These are phyloP conservation scores for Mesembrinibis cayennensis DNA, from an alignment of 2,113 vertebrate genomes.

Conservation along the genomic window DNA sequence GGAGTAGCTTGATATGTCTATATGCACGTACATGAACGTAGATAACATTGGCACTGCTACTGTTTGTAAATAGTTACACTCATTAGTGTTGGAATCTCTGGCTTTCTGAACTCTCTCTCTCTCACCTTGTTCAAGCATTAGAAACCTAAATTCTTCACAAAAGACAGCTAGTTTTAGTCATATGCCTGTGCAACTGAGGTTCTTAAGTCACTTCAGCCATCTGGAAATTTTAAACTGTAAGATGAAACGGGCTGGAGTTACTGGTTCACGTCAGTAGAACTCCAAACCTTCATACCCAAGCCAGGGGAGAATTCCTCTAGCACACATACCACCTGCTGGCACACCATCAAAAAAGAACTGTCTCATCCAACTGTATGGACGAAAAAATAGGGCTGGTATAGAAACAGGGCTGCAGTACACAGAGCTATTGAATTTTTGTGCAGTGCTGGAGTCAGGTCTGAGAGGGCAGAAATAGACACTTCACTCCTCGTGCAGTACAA, in stretches of 20 bases:
- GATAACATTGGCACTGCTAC: neutral
- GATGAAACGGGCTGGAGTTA: neutral
- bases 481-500: neutral
- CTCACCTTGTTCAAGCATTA: neutral
- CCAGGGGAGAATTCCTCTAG: neutral
- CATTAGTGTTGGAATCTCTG: neutral
- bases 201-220: neutral
- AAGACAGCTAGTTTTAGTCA: neutral
- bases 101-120: neutral
- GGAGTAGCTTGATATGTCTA: neutral
- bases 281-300: neutral
- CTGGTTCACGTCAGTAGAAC: neutral
- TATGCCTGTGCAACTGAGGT: neutral
- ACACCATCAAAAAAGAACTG: neutral
- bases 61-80: neutral
- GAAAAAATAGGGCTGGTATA: neutral
- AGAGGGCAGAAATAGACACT: neutral
- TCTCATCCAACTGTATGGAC: neutral
- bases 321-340: neutral
- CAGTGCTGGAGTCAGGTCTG: neutral
- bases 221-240: neutral
- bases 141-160: neutral
- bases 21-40: neutral
- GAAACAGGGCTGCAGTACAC: neutral
- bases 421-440: neutral